Evolutionary conservation across 2,797 vertebrate genomes (phyloP), one percentile per base, ranked within the genome.

Genomic region (Onychomys torridus): DNA sequence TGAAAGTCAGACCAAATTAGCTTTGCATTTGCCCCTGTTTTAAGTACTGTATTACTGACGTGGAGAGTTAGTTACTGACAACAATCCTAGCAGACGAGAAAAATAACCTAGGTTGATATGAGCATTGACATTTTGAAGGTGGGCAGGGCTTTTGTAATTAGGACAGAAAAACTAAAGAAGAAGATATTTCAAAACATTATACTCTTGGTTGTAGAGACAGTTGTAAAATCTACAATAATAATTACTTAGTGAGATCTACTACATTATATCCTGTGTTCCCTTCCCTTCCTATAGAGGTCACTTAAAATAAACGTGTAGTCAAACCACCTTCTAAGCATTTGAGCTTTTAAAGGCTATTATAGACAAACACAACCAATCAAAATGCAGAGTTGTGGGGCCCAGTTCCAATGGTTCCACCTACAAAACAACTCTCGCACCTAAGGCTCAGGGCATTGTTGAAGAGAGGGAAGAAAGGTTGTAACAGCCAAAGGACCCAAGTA

Each of bases 81-180:
- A 86, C 57, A 81, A 65, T 84, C 73, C 2, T 1, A 67, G 61
- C 2, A 52, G 16, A 69, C 32, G 32, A 86, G 32, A 73, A 91
- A 67, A 96, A 91, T 16, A 78, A 13, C 13, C 37, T 52, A 37
- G 83, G 82, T 95, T 85, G 37, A 65, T 71, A 78, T 78, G 13
- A 32, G 2, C 63, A 9, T 93, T 73, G 69, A 2, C 25, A 81
- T 59, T 94, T 92, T 78, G 23, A 92, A 86, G 29, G 13, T 43
- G 32, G 10, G 16, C 40, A 9, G 43, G 8, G 14, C 10, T 91
- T 96, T 52, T 57, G 2, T 23, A 65, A 89, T 90, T 91, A 89
- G 13, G 43, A 75, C 91, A 89, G 27, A 16, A 89, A 89, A 93
- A 65, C 5, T 6, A 92, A 55, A 63, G 25, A 32, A 34, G 57